A percentile compares a stretch with the other conserved stretches of the same genome.
Conservation (phyloP, 2,113 vertebrate genomes). For the Suricata suricatta region DNA sequence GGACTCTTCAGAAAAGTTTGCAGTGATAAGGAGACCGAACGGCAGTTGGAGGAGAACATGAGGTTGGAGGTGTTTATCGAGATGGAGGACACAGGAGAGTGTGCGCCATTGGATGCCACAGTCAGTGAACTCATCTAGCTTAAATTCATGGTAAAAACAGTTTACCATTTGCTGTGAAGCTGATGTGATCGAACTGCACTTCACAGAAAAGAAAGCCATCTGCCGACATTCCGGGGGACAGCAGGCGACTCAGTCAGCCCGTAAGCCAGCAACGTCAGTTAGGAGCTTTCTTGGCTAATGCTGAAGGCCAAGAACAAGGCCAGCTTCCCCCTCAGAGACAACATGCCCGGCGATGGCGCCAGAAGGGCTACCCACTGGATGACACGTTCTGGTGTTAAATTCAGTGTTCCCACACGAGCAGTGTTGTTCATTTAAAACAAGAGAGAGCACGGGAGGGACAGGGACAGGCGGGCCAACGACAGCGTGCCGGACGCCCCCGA, state of each 20-base stretch:
- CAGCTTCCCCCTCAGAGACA: fast-evolving
- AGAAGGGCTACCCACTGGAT: fast-evolving
- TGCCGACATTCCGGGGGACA: not conserved
- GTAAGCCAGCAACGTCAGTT: not conserved
- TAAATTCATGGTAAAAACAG: not conserved
- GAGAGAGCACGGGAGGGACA: not conserved
- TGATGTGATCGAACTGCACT: not conserved
- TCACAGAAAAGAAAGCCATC: not conserved
- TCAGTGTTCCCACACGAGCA: not conserved
- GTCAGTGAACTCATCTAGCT: not conserved
- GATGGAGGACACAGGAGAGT: not conserved
- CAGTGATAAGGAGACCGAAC: not conserved
- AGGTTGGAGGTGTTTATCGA: too few relatives aligned
- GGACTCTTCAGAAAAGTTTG: not conserved
- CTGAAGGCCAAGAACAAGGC: not conserved
- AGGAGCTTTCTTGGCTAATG: not conserved
- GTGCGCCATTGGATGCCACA: fast-evolving
- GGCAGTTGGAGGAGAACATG: not conserved
- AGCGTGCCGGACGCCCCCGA: fast-evolving
- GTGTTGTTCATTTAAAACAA: not conserved
- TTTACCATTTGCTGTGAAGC: not conserved
- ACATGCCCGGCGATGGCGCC: not conserved
- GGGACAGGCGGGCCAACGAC: fast-evolving
- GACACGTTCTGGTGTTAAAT: not conserved
- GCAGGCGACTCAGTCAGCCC: not conserved